phyloP scores from a whole-genome alignment of 2,113 vertebrate species.

The western clawed frog (Xenopus tropicalis) region UCB_Xtro_10.0 CM004449.2:99501501-99502000 shows the following conservation, averaged over 20 bases:
- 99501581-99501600: slow-evolving; percentile 74
- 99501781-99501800: too few relatives aligned
- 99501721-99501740: too few relatives aligned
- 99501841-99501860: slow-evolving; percentile 2
- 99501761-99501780: too few relatives aligned
- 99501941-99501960: neutral
- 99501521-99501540: slow-evolving; percentile 68
- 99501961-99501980: slow-evolving; percentile 2
- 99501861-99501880: neutral
- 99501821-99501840: neutral
- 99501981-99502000: slow-evolving; percentile 3
- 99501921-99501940: neutral
- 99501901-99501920: neutral
- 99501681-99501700: too few relatives aligned
- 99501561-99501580: slow-evolving; percentile 71
- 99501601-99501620: slow-evolving; percentile 73
- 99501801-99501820: too few relatives aligned
- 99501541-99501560: slow-evolving; percentile 70
- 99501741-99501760: too few relatives aligned
- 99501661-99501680: too few relatives aligned
- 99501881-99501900: neutral
- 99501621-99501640: slow-evolving; percentile 67
- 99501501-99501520: slow-evolving; percentile 76
- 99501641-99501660: slow-evolving; percentile 1
- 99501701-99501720: too few relatives aligned